Evolutionary conservation across 2,113 vertebrate genomes (phyloP), one percentile per base, ranked within the genome.

Genomic region (Oreochromis tanganicae): DNA sequence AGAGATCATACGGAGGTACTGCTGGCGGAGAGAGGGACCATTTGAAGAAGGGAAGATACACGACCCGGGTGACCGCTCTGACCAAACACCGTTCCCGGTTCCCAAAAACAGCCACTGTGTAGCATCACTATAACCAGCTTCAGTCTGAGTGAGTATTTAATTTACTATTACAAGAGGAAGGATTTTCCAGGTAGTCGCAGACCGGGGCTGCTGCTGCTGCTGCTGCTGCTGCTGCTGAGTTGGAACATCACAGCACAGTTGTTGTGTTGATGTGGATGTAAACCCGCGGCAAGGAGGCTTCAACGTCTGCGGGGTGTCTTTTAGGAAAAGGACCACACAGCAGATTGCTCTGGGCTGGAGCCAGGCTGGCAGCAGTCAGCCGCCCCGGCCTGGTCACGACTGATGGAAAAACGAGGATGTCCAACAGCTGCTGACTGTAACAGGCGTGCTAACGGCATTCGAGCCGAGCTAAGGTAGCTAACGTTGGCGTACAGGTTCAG

Each of bases 381-480:
- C 32, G 84, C n/a, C 19, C 63, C 66, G 90, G 93, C 94, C 94
- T 92, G 86, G 91, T 95, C 93, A 94, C 92, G 93, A 92, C 92
- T 81, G 83, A 50, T 84, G 80, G 46, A 56, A 80, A 71, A 24
- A 87, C 4, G 66, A 83, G 87, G 90, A 63, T 52, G 87, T 81
- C 88, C 66, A 59, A 12, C 85, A 52, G 86, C 48, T 85, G 82
- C 84, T 71, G 85, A 71, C 54, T 52, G 11, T 50, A 81, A 11
- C 75, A 46, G 87, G 46, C 84, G 59, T 73, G 88, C 83, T 87
- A 83, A 55, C 87, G 36, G 83, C 85, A 55, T 81, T 82, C 38
- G 6, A 88, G 89, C 54, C 63, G 3, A 85, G 93, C 91, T 91
- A 92, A 84, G 80, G 85, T 16, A 38, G 92, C 92, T 95, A 92